Conservation (phyloP, 2,888 invertebrate species). For the Tortricodes alternella region DNA sequence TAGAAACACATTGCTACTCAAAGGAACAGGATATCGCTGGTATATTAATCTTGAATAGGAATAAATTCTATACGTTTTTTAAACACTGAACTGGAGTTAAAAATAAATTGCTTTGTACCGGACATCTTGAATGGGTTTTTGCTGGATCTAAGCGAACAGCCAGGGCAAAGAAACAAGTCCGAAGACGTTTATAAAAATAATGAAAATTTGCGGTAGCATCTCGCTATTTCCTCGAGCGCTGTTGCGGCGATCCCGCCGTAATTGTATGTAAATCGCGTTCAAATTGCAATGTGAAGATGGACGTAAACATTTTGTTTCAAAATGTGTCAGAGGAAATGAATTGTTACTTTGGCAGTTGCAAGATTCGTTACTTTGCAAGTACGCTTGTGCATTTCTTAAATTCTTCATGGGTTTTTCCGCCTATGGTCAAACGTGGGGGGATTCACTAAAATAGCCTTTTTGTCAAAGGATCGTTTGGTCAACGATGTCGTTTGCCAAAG, state of each 20-base stretch:
- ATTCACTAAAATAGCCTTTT: too few species aligned
- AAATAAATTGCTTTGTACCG: not conserved
- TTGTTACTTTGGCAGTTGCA: too few species aligned
- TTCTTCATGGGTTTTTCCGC: too few species aligned
- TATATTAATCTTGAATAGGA: not conserved
- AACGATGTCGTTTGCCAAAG: too few species aligned
- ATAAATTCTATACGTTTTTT: not conserved
- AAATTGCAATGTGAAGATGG: constrained; percentile 1
- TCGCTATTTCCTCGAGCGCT: not conserved
- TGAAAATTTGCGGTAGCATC: constrained; percentile 3
- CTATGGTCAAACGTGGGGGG: too few species aligned
- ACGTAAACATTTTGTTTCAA: constrained; percentile 15
- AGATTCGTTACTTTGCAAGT: too few species aligned
- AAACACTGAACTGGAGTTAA: not conserved
- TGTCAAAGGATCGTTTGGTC: too few species aligned
- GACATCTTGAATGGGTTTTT: not conserved
- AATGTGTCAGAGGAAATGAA: too few species aligned
- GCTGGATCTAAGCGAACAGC: not conserved
- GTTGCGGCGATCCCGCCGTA: constrained; percentile 7
- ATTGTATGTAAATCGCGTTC: constrained; percentile 18
- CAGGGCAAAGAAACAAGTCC: not conserved
- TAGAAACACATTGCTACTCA: constrained; percentile 11
- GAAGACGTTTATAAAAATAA: constrained; percentile 10
- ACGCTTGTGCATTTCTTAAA: too few species aligned
- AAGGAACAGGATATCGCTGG: constrained; percentile 18